Evolutionary conservation across 2,113 vertebrate species (phyloP), one percentile per base, ranked within the genome.

Genomic region (Morone chrysops): DNA sequence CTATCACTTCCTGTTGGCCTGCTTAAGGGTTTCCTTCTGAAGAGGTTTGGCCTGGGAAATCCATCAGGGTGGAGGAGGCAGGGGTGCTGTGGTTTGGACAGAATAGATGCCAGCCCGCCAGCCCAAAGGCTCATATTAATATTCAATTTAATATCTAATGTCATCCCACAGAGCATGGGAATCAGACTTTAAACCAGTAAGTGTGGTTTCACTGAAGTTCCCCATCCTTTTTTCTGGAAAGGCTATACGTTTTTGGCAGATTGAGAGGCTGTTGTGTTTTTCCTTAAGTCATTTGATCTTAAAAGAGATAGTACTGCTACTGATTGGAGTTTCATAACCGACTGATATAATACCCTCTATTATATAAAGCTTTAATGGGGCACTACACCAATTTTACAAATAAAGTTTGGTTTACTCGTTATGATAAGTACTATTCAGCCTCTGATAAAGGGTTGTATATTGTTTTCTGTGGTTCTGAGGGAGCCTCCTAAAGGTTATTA

Each of bases 141-240:
- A 73, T 79, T 61, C 47, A 61, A 85, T 87, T 80, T 65, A 87
- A 92, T 84, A 78, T 70, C 72, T 75, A 82, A 89, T 86, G 79
- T 71, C 82, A 43, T 69, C 60, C 66, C 13, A 57, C 51, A 36
- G 78, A 63, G 61, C 61, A 17, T 90, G 89, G 72, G 84, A 87
- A 80, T 69, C 51, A 14, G 47, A 54, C 70, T 67, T 47, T n/a
- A 59, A 70, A 57, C 76, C 77, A 84, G 41, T 8, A 59, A 47
- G 40, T 57, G 78, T 63, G 81, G 83, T 71, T 81, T 63, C 5
- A 78, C 59, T 68, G 1, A 70, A 53, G 17, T 77, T n/a, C 73
- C 18, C 17, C 16, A 48, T 63, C 41, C 65, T 54, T 51, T 59
- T 68, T 57, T 72, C 20, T 73, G 40, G 31, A 81, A 62, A 71